Base-by-base conservation (phyloP, 2,888 invertebrate species). In the Limnephilus marmoratus region DNA sequence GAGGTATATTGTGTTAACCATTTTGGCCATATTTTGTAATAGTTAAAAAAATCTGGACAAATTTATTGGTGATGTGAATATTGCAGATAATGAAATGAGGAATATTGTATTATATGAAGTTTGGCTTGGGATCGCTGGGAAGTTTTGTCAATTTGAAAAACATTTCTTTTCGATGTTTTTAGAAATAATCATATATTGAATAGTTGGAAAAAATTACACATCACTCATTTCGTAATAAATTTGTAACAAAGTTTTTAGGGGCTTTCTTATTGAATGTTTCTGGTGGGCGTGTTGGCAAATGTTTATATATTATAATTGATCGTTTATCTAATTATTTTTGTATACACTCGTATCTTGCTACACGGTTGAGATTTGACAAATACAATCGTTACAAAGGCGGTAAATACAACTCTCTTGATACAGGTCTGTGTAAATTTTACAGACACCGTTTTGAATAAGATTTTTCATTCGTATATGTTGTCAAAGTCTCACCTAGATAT, bases 111-210 rank as follows among this genome's bases (percentile, higher is more conserved):
- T 45, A 45, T 45, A 68, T 24, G 68, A 68, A 24, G 68, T 68
- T 68, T 9, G n/a, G 68, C 68, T 68, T n/a, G 68, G 68, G 7
- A 9, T 24, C n/a, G 68, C 68, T 68, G 68, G 68, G 68, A 68
- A 68, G 68, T 68, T 68, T 68, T 68, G 68, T 68, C 68, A 68
- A 68, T 68, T 68, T 68, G 68, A 68, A 68, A 68, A 68, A 68
- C 68, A 68, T 68, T 68, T 68, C 68, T 9, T 68, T 68, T 68
- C 68, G 24, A 68, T 68, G 68, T 68, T 68, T 68, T 68, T 68
- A 68, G 68, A 68, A 68, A 68, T 68, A 68, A 68, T 68, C 68
- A 18, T 53, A 24, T 68, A 68, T 68, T 68, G 68, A 24, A 68
- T 68, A 68, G 68, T 68, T 18, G 68, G 7, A 68, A 68, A 68